Evolutionary conservation across 2,797 vertebrate genomes (phyloP).

Genomic region (Pseudotriccus pelzelni): DNA sequence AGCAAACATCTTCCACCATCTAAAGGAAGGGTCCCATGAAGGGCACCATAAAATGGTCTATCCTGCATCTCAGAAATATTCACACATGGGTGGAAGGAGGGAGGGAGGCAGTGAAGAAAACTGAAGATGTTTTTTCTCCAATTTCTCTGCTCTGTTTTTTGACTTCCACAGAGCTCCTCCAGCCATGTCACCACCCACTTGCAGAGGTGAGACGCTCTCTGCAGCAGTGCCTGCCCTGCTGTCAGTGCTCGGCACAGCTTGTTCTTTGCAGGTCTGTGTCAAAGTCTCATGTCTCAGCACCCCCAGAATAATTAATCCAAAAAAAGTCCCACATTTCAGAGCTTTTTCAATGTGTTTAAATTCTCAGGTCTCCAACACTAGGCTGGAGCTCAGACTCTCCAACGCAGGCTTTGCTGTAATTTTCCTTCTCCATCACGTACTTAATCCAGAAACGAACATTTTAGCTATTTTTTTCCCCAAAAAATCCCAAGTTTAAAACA

Average conservation of each 20-base stretch:
- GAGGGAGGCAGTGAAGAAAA: not conserved
- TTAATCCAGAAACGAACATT: not conserved
- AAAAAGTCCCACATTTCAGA: not conserved
- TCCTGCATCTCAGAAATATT: not conserved
- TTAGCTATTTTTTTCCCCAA: not conserved
- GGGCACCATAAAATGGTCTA: not conserved
- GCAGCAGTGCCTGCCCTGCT: not conserved
- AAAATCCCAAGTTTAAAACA: not conserved
- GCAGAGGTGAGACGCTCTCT: not conserved
- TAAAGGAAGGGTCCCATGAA: not conserved
- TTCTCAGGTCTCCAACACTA: not conserved
- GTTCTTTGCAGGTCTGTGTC: not conserved
- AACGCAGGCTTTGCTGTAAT: not conserved
- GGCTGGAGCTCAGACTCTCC: not conserved
- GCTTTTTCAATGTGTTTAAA: accelerated
- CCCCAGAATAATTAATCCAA: not conserved
- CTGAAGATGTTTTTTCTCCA: not conserved
- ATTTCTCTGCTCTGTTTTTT: not conserved
- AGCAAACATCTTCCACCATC: accelerated
- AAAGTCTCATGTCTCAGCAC: not conserved
- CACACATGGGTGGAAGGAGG: not conserved
- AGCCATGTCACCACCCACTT: not conserved
- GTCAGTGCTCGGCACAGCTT: not conserved
- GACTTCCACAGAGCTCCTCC: accelerated
- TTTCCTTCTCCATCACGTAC: not conserved